phyloP scores from a whole-genome alignment of 2,113 vertebrate species.

The Prietella phreatophila region DNA sequence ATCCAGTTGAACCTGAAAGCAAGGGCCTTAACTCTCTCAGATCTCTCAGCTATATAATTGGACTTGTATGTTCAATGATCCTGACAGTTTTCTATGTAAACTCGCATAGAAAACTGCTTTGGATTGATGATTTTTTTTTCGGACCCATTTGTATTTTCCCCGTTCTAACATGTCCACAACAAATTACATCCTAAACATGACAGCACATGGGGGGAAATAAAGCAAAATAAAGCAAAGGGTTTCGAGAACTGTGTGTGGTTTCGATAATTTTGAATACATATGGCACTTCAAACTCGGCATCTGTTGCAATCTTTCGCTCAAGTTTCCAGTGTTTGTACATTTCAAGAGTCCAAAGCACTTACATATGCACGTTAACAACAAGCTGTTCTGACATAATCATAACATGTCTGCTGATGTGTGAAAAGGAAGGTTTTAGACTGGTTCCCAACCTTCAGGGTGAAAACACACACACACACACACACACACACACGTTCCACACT shows the following conservation, averaged over 20 bases:
- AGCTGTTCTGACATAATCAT: conserved; percentile 20
- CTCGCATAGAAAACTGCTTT: background rate
- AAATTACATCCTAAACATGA: background rate
- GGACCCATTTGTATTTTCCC: background rate
- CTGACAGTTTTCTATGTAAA: too few relatives aligned
- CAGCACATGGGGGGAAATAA: background rate
- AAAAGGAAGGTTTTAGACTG: background rate
- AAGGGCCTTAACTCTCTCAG: background rate
- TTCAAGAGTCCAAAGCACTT: background rate
- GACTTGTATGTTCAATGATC: background rate
- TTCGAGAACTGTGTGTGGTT: background rate
- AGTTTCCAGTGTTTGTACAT: conserved; percentile 20
- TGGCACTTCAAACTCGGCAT: conserved; percentile 8
- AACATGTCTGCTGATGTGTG: conserved; percentile 4
- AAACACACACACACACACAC: conserved; percentile 30
- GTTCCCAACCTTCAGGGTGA: conserved; percentile 8
- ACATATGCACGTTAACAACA: conserved; percentile 2
- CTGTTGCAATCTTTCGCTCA: background rate
- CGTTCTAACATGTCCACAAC: background rate
- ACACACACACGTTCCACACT: conserved; percentile 6
- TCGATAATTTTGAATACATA: background rate
- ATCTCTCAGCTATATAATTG: background rate
- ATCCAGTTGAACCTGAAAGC: background rate
- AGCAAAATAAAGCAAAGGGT: background rate
- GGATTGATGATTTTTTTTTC: background rate